Evolutionary conservation across 2,113 vertebrate species (phyloP).

Genomic region (Melospiza georgiana): DNA sequence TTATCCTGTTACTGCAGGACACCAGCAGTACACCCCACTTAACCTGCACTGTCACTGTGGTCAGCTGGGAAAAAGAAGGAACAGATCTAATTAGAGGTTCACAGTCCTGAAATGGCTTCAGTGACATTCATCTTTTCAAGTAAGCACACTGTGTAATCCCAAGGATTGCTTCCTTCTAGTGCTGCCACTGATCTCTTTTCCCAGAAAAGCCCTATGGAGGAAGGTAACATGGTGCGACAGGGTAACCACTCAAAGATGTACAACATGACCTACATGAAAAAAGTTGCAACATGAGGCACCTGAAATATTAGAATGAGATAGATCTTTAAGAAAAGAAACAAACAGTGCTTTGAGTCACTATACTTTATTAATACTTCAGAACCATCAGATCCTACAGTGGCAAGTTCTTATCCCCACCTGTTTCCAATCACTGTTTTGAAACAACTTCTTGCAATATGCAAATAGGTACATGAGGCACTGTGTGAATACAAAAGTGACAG

Average conservation of each 20-base stretch:
- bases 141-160: background rate
- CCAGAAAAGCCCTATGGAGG: background rate
- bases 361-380: conserved; percentile 68
- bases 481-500: conserved; percentile 58
- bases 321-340: background rate
- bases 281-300: background rate
- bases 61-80: background rate
- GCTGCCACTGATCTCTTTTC: background rate
- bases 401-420: background rate
- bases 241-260: background rate
- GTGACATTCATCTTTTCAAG: background rate
- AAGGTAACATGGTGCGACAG: background rate
- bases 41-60: background rate
- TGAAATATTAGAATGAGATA: background rate
- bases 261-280: background rate
- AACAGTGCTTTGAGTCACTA: background rate
- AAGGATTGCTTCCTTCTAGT: background rate
- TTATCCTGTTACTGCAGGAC: background rate
- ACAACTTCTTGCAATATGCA: conserved; percentile 56
- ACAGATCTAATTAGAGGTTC: background rate
- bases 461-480: conserved; percentile 63
- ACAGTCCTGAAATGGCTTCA: background rate
- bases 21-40: background rate
- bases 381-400: conserved; percentile 14
- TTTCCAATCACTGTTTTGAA: conserved; percentile 18